phyloP scores from a whole-genome alignment of 2,797 vertebrate genomes.

The Euthynnus affinis region DNA sequence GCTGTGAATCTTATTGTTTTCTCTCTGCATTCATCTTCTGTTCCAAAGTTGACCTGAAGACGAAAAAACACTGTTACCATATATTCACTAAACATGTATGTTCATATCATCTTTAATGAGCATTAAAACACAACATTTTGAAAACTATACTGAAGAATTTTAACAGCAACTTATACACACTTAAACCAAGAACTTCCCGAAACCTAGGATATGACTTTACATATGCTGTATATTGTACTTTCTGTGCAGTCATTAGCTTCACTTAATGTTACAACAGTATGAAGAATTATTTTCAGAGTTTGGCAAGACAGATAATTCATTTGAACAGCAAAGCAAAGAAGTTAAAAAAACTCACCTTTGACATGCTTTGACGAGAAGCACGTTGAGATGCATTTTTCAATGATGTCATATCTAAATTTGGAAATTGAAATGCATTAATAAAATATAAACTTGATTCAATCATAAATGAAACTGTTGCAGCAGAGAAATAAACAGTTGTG shows the following conservation, averaged over 20 bases:
- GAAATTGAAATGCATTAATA: conserved; percentile 10
- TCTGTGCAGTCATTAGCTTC: neutral
- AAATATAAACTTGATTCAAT: neutral
- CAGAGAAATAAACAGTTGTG: neutral
- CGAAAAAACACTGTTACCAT: conserved; percentile 11
- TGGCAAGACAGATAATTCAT: neutral
- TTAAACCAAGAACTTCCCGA: neutral
- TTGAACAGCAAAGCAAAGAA: neutral
- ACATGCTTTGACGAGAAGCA: conserved; percentile 54
- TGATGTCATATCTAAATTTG: conserved; percentile 67
- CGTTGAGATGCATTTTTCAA: conserved; percentile 55
- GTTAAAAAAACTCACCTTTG: conserved; percentile 63
- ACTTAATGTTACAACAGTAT: neutral
- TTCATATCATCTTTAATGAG: neutral
- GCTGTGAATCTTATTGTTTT: conserved; percentile 87
- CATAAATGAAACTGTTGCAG: neutral
- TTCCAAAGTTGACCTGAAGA: conserved; percentile 61
- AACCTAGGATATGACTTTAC: neutral
- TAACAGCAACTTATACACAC: neutral
- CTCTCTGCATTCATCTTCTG: conserved; percentile 70
- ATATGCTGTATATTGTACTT: neutral
- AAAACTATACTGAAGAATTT: neutral
- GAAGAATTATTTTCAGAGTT: neutral
- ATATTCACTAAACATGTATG: neutral
- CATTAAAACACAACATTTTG: neutral